Conservation (phyloP, 2,888 invertebrate species). For the Sphaeridia pumilis region DNA sequence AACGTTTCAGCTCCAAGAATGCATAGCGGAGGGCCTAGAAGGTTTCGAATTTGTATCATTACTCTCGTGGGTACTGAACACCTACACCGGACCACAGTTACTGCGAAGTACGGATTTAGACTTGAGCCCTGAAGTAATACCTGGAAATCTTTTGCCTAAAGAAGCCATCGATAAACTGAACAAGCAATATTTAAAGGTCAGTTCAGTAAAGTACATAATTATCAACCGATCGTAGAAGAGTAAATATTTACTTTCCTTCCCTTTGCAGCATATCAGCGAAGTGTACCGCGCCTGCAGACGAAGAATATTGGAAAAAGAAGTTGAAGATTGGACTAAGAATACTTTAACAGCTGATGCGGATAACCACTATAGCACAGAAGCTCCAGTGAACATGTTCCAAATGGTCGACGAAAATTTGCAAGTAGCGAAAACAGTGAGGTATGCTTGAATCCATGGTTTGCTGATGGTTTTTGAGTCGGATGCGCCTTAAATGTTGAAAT, state of each 20-base stretch:
- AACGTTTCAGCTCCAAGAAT: slow-evolving; percentile 56
- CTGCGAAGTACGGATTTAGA: slow-evolving; percentile 78
- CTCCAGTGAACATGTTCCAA: slow-evolving; percentile 92
- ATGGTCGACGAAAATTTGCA: slow-evolving; percentile 97
- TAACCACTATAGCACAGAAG: slow-evolving; percentile 77
- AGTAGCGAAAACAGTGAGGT: slow-evolving; percentile 48
- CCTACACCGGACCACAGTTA: slow-evolving; percentile 75
- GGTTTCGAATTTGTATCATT: slow-evolving; percentile 95
- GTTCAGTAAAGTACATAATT: too few relatives aligned
- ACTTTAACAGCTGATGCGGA: slow-evolving; percentile 62
- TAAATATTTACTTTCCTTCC: too few relatives aligned
- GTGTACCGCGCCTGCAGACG: slow-evolving; percentile 95
- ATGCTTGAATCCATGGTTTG: neutral
- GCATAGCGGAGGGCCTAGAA: slow-evolving; percentile 75
- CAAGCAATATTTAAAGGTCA: slow-evolving; percentile 66
- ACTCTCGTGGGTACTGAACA: slow-evolving; percentile 82
- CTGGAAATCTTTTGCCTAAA: slow-evolving; percentile 60
- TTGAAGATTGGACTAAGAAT: slow-evolving; percentile 79
- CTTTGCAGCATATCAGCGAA: slow-evolving; percentile 71
- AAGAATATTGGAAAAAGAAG: slow-evolving; percentile 80
- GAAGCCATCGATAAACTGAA: slow-evolving; percentile 65
- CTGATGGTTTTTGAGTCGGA: neutral
- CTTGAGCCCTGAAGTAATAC: slow-evolving; percentile 50
- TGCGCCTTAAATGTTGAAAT: too few relatives aligned
- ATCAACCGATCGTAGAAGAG: too few relatives aligned